Base-by-base conservation (phyloP, 2,888 invertebrate species). In the Drosophila mayaguana region DNA sequence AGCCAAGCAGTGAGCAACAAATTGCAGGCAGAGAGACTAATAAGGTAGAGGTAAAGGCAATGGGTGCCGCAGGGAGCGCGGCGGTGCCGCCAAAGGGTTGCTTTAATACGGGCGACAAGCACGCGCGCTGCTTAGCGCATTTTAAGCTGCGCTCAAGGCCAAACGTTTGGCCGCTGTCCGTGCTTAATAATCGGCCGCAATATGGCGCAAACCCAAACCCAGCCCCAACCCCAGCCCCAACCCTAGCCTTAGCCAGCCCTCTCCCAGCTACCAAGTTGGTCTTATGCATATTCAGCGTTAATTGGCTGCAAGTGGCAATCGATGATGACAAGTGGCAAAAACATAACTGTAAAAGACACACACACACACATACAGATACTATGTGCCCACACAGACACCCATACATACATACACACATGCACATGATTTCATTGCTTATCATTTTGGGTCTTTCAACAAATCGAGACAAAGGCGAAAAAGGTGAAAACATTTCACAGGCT, bases 221-320 rank as follows among this genome's bases (percentile, higher is more conserved):
- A n/a, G 1, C 18, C 18, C 3, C 18, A 14, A 9, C 9, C 9
- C 12, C 40, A 16, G 2, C 18, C 11, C 42, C 18, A 11, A 5
- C 12, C 11, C 28, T 2, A 28, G 28, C 20, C 70, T 22, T 46
- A 25, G 5, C 11, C 40, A 28, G 3, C 38, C 45, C 25, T n/a
- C 48, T 28, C 12, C 12, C 1, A 5, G 48, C 48, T 6, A 28
- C 48, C 20, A 9, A 18, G 20, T 32, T 43, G 5, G 56, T 20
- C 74, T 48, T 43, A 71, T 70, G 75, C 72, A 66, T 72, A 72
- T 84, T 51, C 75, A 74, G 63, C 63, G 89, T 73, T 89, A 89
- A 89, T 89, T 86, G 63, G 83, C 76, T 67, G 67, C 65, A 50
- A 69, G 50, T 46, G 64, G 63, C 65, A 81, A 89, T 89, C 89